phyloP scores from a whole-genome alignment of 2,797 vertebrate genomes.

The Amblyopsis hoosieri region DNA sequence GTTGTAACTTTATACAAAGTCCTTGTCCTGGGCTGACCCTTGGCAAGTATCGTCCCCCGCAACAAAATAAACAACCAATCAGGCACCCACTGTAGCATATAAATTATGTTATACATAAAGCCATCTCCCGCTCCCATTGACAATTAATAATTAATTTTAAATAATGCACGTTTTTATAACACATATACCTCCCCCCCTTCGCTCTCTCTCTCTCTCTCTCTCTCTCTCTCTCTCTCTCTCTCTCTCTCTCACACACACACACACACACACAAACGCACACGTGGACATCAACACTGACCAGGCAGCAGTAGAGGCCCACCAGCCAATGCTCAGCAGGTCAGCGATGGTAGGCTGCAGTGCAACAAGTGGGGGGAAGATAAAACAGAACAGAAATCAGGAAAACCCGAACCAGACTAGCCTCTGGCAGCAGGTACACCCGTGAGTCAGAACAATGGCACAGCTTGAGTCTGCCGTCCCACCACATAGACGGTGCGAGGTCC shows the following conservation, averaged over 20 bases:
- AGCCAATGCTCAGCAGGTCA: slow-evolving; percentile 92
- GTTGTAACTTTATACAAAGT: slow-evolving; percentile 38
- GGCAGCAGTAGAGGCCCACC: slow-evolving; percentile 94
- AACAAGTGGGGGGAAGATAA: slow-evolving; percentile 8
- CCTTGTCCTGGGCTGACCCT: slow-evolving; percentile 36
- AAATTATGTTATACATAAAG: too few relatives aligned
- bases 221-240: too few relatives aligned
- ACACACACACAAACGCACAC: slow-evolving; percentile 3
- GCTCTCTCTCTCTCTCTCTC: too few relatives aligned
- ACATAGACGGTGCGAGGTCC: slow-evolving; percentile 88
- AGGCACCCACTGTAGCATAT: background rate
- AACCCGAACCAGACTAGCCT: background rate
- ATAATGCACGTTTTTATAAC: too few relatives aligned
- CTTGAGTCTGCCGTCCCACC: slow-evolving; percentile 75
- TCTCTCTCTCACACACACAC: background rate
- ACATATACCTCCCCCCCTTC: too few relatives aligned
- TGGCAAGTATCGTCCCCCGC: slow-evolving; percentile 5
- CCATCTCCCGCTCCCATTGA: too few relatives aligned
- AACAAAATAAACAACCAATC: slow-evolving; percentile 19
- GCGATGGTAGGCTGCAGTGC: slow-evolving; percentile 88
- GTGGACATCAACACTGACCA: slow-evolving; percentile 82
- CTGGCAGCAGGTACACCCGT: background rate
- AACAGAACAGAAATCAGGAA: background rate
- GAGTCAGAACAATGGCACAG: background rate
- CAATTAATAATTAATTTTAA: too few relatives aligned